A percentile compares a stretch with the other conserved stretches of the same genome.
Evolutionary conservation across 1,140 invertebrate genomes (phyloP).

Genomic region (Notospermus geniculatus): DNA sequence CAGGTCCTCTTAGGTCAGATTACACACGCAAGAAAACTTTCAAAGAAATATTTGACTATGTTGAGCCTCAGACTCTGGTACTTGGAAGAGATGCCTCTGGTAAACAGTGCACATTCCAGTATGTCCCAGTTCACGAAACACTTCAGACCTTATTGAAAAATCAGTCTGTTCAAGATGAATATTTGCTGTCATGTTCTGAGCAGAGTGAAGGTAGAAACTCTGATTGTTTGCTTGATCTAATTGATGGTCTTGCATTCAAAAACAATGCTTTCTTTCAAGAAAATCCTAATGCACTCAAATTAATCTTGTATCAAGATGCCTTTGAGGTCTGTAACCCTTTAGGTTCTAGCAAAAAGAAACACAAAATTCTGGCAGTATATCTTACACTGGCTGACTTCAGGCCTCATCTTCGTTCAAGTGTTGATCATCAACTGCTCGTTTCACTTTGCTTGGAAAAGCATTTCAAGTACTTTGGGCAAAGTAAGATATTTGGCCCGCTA

Average conservation of each 20-base stretch:
- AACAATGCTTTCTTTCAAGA: neutral
- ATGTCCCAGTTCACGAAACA: constrained; percentile 1
- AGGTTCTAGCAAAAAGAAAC: neutral
- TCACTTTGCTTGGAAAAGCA: neutral
- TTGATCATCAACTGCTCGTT: neutral
- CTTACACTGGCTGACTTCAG: neutral
- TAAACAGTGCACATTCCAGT: neutral
- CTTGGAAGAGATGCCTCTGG: neutral
- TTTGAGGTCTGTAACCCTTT: neutral
- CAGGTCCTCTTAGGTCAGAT: neutral
- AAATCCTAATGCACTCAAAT: neutral
- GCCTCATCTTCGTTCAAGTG: neutral
- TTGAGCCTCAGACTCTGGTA: neutral
- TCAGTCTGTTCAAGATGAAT: neutral
- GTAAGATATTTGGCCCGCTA: neutral
- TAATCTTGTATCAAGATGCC: constrained; percentile 7
- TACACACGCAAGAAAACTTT: neutral
- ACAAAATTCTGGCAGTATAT: constrained; percentile 3
- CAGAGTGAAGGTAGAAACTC: neutral
- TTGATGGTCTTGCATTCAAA: neutral
- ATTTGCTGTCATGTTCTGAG: too few species aligned
- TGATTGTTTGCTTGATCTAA: neutral
- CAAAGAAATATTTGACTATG: constrained; percentile 6
- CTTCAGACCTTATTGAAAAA: neutral
- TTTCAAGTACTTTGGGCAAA: neutral